These are phyloP conservation scores for Amblyornis subalaris DNA, from an alignment of 2,113 vertebrate species.

Conservation along the genomic window DNA sequence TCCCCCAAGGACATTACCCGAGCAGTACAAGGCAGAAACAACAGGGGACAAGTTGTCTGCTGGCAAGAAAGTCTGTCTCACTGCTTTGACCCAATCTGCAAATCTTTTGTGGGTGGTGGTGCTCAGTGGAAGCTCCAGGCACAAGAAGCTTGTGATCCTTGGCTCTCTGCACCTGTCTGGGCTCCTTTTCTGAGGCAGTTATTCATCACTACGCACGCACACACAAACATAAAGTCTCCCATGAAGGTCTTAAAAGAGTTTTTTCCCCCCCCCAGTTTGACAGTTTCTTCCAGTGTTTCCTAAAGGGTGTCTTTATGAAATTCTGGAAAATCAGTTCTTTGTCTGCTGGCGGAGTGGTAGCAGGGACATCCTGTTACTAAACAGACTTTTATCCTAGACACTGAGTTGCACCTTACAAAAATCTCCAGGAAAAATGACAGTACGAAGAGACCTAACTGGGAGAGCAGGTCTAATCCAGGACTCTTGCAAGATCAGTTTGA, in stretches of 20 bases:
- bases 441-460: background rate
- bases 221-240: background rate
- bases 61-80: background rate
- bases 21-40: background rate
- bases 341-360: background rate
- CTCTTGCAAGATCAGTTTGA: background rate
- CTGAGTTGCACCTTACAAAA: background rate
- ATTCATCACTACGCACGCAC: background rate
- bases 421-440: background rate
- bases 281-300: background rate
- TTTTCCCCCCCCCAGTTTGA: rapidly evolving
- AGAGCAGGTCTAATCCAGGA: background rate
- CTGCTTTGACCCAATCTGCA: background rate
- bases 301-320: background rate
- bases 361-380: rapidly evolving
- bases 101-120: background rate
- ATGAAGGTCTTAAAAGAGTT: rapidly evolving
- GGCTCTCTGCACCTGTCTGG: background rate
- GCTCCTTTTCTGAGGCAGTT: background rate
- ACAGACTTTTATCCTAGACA: background rate
- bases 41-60: background rate
- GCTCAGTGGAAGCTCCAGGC: background rate
- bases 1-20: background rate
- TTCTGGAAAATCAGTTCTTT: background rate
- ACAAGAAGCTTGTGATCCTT: background rate